Percentiles rank a stretch among this genome's conserved stretches.
phyloP scores from a whole-genome alignment of 2,888 invertebrate species.

The Torymus aiolomorphi region DNA sequence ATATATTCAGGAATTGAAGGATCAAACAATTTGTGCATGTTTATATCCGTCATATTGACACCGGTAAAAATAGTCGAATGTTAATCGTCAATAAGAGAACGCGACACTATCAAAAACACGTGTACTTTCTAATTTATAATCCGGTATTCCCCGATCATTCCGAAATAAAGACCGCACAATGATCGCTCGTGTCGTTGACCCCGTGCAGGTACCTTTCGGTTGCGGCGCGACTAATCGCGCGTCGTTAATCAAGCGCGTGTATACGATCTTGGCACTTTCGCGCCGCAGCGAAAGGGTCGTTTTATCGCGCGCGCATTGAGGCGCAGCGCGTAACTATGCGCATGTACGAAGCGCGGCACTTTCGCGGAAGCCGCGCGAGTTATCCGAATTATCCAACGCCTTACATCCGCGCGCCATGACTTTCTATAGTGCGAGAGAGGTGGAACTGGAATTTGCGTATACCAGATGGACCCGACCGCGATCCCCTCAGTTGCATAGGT shows the following conservation, averaged over 20 bases:
- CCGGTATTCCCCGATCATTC: slow-evolving; percentile 13
- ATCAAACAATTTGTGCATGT: no score
- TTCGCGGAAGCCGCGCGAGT: slow-evolving; percentile 53
- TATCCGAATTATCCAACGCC: slow-evolving; percentile 51
- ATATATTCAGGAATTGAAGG: no score
- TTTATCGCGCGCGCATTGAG: slow-evolving; percentile 2
- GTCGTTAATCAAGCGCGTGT: not conserved
- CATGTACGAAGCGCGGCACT: slow-evolving; percentile 34
- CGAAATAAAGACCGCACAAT: not conserved
- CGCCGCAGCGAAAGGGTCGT: not conserved
- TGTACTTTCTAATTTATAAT: slow-evolving; percentile 14
- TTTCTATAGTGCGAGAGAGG: slow-evolving; percentile 28
- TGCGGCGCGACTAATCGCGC: slow-evolving; percentile 4
- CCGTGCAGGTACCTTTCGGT: not conserved
- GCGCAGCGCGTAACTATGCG: no score
- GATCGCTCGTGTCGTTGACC: slow-evolving; percentile 23
- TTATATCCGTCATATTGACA: no score
- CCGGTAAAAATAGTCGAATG: not conserved
- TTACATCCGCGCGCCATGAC: slow-evolving; percentile 9
- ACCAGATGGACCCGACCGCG: no score
- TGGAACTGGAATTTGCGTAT: slow-evolving; percentile 18
- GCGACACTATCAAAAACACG: not conserved
- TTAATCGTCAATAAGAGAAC: slow-evolving; percentile 1
- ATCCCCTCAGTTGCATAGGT: no score
- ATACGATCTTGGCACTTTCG: not conserved